Evolutionary conservation across 2,797 vertebrate species (phyloP).

Genomic region (Geotrypetes seraphini): DNA sequence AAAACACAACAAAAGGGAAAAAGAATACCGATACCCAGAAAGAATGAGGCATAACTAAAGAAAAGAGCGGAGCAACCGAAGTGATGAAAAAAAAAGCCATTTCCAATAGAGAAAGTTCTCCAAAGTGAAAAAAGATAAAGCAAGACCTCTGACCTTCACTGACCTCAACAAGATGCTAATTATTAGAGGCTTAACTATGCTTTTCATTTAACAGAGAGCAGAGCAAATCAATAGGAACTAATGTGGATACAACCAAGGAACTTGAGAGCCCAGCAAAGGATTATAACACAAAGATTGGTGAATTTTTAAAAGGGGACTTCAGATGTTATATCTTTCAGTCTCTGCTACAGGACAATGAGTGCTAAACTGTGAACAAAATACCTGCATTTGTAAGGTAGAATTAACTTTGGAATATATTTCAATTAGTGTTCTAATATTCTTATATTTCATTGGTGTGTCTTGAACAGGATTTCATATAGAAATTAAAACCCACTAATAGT

Average conservation of each 20-base stretch:
- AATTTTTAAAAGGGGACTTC: slow-evolving; percentile 1
- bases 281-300: slow-evolving; percentile 3
- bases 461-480: too few relatives aligned
- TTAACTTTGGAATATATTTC: not conserved
- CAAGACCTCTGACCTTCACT: not conserved
- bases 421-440: too few relatives aligned
- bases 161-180: slow-evolving; percentile 24
- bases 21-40: not conserved
- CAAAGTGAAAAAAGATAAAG: slow-evolving; percentile 12
- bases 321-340: not conserved
- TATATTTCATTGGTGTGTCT: too few relatives aligned
- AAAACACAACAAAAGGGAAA: too few relatives aligned
- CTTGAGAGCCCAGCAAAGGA: slow-evolving; percentile 6
- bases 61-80: slow-evolving; percentile 3
- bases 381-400: not conserved
- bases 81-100: slow-evolving; percentile 6
- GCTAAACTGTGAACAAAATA: not conserved
- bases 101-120: slow-evolving; percentile 12
- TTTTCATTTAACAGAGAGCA: slow-evolving; percentile 1
- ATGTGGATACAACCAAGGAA: slow-evolving; percentile 10
- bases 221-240: slow-evolving; percentile 24
- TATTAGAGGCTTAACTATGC: slow-evolving; percentile 27
- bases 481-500: too few relatives aligned
- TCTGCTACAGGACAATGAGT: not conserved
- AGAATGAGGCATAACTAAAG: not conserved